Evolutionary conservation across 2,888 invertebrate genomes (phyloP).

Genomic region (Parnassius apollo): DNA sequence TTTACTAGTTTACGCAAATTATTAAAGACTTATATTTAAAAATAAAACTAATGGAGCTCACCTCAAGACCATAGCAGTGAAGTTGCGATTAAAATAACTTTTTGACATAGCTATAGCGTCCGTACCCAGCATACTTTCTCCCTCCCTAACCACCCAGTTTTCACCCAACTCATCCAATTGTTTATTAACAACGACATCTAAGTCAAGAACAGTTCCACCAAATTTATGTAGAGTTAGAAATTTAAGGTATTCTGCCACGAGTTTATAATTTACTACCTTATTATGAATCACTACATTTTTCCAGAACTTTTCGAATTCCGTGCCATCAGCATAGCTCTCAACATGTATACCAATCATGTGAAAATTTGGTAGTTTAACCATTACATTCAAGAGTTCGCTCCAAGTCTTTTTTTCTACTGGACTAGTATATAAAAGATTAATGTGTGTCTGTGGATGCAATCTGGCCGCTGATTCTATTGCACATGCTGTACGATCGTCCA

Average conservation of each 20-base stretch:
- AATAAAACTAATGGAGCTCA: background rate
- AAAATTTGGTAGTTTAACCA: constrained; percentile 21
- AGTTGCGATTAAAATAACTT: constrained; percentile 9
- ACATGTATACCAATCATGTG: constrained; percentile 23
- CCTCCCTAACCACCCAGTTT: constrained; percentile 24
- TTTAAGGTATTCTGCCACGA: constrained; percentile 27
- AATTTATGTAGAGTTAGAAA: constrained; percentile 28
- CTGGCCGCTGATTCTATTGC: constrained; percentile 28
- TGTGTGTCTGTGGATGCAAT: constrained; percentile 17
- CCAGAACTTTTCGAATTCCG: constrained; percentile 28
- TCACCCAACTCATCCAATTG: constrained; percentile 12
- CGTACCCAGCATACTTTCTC: constrained; percentile 12
- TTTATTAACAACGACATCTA: constrained; percentile 28
- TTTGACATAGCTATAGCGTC: constrained; percentile 23
- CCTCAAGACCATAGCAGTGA: constrained; percentile 21
- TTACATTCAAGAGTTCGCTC: constrained; percentile 12
- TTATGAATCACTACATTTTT: constrained; percentile 4
- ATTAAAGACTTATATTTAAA: background rate
- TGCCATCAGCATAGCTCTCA: constrained; percentile 23
- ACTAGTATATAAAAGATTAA: constrained; percentile 19
- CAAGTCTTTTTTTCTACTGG: constrained; percentile 7
- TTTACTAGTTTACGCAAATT: background rate
- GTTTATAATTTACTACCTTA: constrained; percentile 9
- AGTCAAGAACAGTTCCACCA: constrained; percentile 28
- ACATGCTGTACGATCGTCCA: constrained; percentile 26